Evolutionary conservation across 1,140 invertebrate genomes (phyloP), one percentile per base, ranked within the genome.

Genomic region (Prorops nasuta): DNA sequence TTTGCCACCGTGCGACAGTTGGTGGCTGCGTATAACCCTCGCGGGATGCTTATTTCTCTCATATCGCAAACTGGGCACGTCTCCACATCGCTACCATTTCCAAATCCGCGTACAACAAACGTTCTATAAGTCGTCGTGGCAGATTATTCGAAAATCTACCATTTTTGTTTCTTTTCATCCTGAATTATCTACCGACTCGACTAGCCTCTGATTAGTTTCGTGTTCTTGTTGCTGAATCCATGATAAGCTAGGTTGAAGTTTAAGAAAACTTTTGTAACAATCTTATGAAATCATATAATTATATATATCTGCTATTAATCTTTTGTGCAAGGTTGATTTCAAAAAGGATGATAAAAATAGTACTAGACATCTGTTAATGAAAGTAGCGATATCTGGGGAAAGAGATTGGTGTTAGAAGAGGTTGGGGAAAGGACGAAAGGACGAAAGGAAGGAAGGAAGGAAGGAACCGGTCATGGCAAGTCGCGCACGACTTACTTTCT

Each of bases 21-120:
- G 69, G 69, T 60, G 63, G 66, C 69, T 68, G 65, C 62, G 64
- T 74, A 71, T 64, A 74, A 69, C 56, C 67, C 56, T 60, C 54
- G 58, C 38, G 21, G 44, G 54, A 64, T 56, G 50, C 65, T 70
- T 67, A 67, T 68, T 70, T 60, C 61, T 59, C 62, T 54, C 55
- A 75, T 74, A 74, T 61, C 63, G 71, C 64, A 76, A 69, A 57
- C 71, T 42, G 50, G 61, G 71, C 74, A 76, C 74, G 74, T 74
- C 48, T 56, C 49, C 52, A 64, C 62, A 58, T 44, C 55, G 50
- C 51, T 58, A 51, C 65, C 56, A 38, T 63, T 54, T 49, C 57
- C 46, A 52, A 58, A 60, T 66, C 49, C 57, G 44, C 58, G 45
- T 58, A 53, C 59, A 44, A 46, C 17, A 36, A 45, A 20, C n/a